phyloP scores from a whole-genome alignment of 2,888 invertebrate species.

The Reticulitermes lucifugus region DNA sequence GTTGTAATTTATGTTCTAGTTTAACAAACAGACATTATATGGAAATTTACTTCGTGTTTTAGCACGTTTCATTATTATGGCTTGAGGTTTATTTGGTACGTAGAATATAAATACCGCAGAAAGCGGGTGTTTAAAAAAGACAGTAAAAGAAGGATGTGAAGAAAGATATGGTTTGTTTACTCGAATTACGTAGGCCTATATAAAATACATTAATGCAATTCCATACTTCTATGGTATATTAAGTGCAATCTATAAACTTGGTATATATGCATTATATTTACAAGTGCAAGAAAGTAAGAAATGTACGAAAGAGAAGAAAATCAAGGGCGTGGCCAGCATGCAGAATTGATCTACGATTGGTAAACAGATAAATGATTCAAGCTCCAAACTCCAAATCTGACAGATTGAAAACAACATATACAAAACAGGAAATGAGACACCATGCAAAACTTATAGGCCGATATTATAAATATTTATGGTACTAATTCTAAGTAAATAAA shows the following conservation, averaged over 20 bases:
- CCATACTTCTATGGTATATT: too few species aligned
- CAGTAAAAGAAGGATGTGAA: too few species aligned
- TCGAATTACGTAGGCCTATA: too few species aligned
- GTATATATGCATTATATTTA: background rate
- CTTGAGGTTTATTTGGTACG: too few species aligned
- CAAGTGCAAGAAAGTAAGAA: background rate
- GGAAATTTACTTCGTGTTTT: too few species aligned
- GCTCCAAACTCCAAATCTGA: background rate
- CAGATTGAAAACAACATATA: background rate
- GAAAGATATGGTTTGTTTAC: too few species aligned
- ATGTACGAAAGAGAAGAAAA: background rate
- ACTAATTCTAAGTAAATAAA: background rate
- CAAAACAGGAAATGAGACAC: background rate
- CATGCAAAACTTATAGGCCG: background rate
- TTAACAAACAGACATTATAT: too few species aligned
- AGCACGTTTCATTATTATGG: too few species aligned
- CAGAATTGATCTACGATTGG: background rate
- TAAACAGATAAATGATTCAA: background rate
- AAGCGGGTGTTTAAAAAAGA: too few species aligned
- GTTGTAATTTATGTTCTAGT: too few species aligned
- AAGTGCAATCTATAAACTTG: background rate
- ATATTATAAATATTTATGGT: background rate
- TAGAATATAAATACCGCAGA: too few species aligned
- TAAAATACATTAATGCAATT: too few species aligned
- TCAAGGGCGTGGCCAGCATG: background rate